Evolutionary conservation across 2,888 invertebrate genomes (phyloP).

Genomic region (Cataglyphis albicans): DNA sequence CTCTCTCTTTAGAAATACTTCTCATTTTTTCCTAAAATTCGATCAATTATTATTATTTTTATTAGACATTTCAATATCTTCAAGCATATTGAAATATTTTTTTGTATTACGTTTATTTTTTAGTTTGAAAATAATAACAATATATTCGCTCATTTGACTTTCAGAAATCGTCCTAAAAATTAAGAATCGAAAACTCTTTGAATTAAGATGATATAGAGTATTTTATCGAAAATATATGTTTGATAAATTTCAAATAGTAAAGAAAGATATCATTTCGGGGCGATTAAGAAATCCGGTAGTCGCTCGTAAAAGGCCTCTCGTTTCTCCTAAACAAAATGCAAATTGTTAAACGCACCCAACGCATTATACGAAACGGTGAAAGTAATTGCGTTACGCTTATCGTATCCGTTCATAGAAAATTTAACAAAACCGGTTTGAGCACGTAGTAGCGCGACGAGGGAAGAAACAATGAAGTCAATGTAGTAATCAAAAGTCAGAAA

Average conservation of each 20-base stretch:
- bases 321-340: constrained; percentile 21
- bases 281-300: constrained; percentile 32
- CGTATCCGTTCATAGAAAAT: constrained; percentile 49
- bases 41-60: not conserved
- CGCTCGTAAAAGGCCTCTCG: not conserved
- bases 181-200: not conserved
- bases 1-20: not conserved
- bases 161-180: not conserved
- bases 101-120: not conserved
- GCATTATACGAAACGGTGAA: constrained; percentile 2
- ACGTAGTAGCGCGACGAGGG: constrained; percentile 21
- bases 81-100: not conserved
- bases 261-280: not conserved
- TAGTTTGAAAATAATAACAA: not conserved
- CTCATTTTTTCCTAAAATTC: not conserved
- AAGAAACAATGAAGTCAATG: constrained; percentile 7
- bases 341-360: constrained; percentile 6
- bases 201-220: not conserved
- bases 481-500: constrained; percentile 30
- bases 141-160: not conserved
- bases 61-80: not conserved
- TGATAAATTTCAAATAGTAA: constrained; percentile 12
- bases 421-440: constrained; percentile 69
- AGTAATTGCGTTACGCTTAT: constrained; percentile 32
- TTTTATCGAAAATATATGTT: not conserved